Conservation (phyloP, 2,113 vertebrate species). For the Synodontis membranacea region DNA sequence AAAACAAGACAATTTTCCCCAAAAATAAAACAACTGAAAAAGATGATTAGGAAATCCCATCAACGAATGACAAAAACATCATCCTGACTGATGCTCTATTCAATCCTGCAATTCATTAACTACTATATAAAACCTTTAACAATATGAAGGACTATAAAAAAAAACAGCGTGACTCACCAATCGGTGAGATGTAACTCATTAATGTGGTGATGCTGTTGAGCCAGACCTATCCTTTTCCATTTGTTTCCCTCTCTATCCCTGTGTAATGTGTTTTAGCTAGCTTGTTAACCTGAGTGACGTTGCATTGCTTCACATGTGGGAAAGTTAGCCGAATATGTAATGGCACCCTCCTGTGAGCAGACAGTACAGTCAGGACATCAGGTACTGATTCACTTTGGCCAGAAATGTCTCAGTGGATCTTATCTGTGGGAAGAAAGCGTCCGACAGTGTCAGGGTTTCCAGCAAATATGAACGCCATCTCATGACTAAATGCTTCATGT, state of each 20-base stretch:
- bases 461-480: neutral
- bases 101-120: neutral
- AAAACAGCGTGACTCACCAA: neutral
- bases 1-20: neutral
- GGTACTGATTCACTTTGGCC: neutral
- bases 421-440: neutral
- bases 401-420: neutral
- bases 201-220: neutral
- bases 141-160: neutral
- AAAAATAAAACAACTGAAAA: neutral
- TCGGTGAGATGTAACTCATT: neutral
- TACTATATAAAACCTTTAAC: neutral
- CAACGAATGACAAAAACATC: neutral
- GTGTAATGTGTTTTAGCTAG: neutral
- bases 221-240: neutral
- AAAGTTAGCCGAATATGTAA: neutral
- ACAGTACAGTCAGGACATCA: neutral
- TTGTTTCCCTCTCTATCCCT: neutral
- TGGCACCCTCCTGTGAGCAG: constrained; percentile 13
- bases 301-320: neutral
- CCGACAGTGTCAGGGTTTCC: neutral
- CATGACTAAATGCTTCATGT: neutral
- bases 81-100: neutral
- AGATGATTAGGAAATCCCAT: neutral
- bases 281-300: neutral